These are phyloP conservation scores for Lysandra bellargus DNA, from an alignment of 2,888 invertebrate species.

Conservation along the genomic window DNA sequence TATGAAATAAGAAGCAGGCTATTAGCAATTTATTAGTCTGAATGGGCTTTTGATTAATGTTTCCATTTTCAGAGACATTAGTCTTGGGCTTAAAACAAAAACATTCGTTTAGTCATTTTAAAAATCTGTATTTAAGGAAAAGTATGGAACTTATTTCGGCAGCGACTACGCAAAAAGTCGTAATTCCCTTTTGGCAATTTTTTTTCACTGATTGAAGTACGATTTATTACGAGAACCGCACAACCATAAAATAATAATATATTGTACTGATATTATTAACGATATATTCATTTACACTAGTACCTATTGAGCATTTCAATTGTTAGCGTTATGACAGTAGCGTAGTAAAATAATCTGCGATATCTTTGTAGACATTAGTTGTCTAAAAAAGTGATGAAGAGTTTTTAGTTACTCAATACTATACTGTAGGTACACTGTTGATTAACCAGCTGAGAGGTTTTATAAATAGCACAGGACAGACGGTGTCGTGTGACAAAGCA, in stretches of 20 bases:
- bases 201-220: not conserved
- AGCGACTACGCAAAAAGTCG: not conserved
- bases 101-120: not conserved
- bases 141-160: not conserved
- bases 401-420: not conserved
- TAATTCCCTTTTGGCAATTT: not conserved
- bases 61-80: constrained; percentile 9
- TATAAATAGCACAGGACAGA: not conserved
- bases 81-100: not conserved
- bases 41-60: not conserved
- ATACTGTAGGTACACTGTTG: not conserved
- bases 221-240: not conserved
- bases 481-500: constrained; percentile 1
- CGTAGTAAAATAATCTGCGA: too few species aligned
- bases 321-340: too few species aligned
- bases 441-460: not conserved
- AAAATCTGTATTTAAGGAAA: not conserved
- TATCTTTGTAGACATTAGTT: too few species aligned
- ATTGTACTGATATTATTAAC: too few species aligned
- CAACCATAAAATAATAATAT: not conserved
- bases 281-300: too few species aligned
- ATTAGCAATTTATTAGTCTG: not conserved
- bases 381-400: not conserved
- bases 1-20: not conserved
- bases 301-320: too few species aligned